Evolutionary conservation across 1,140 invertebrate genomes (phyloP).

Genomic region (Mamestra configurata): DNA sequence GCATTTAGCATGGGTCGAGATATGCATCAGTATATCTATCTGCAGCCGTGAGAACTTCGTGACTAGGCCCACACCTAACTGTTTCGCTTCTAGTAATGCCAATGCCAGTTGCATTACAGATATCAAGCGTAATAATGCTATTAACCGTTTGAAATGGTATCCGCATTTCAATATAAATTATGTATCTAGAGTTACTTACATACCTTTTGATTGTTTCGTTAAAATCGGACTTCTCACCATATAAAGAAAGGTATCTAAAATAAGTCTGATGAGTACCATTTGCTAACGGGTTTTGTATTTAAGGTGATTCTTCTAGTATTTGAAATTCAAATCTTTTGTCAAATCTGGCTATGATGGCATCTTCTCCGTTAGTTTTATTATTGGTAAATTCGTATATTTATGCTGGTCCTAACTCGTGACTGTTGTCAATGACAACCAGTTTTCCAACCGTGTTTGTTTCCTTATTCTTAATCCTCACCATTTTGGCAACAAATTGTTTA

Average conservation of each 20-base stretch:
- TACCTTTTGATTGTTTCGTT: neutral
- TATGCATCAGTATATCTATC: constrained; percentile 68
- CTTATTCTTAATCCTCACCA: constrained; percentile 1
- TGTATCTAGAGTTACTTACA: neutral
- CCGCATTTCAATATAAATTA: constrained; percentile 10
- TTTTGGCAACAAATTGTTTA: neutral
- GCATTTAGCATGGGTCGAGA: constrained; percentile 75
- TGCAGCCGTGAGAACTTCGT: constrained; percentile 77
- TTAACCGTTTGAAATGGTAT: constrained; percentile 25
- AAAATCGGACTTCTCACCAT: neutral
- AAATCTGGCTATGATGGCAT: constrained; percentile 6
- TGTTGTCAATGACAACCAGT: constrained; percentile 24
- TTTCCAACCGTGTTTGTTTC: neutral
- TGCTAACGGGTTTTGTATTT: neutral
- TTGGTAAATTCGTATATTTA: constrained; percentile 19
- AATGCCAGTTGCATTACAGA: constrained; percentile 43
- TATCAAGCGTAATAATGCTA: constrained; percentile 44
- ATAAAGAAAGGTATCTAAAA: neutral
- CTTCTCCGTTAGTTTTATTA: neutral
- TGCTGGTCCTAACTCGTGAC: neutral
- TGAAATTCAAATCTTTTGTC: constrained; percentile 4
- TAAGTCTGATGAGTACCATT: neutral
- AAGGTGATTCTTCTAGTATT: neutral
- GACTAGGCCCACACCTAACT: constrained; percentile 60
- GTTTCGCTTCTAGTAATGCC: constrained; percentile 53